Evolutionary conservation across 2,113 vertebrate species (phyloP), one percentile per base, ranked within the genome.

Genomic region (Argyrosomus japonicus): DNA sequence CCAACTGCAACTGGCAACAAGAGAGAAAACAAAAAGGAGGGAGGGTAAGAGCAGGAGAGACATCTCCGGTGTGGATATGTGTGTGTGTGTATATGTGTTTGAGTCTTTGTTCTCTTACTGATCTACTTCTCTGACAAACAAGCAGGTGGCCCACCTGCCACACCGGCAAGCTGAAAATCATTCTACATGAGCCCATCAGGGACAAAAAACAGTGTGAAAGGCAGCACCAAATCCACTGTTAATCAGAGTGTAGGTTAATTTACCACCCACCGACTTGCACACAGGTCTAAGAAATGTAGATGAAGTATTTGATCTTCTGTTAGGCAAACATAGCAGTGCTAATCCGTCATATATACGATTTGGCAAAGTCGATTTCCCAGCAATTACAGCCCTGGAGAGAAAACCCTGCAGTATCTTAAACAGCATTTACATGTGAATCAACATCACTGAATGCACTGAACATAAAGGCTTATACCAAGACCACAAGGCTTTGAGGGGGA

Each of bases 391-490:
- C 53, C 60, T 5, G 81, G 80, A 81, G 74, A 77, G 64, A 58
- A 86, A 83, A 74, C 60, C 85, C 75, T 11, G 50, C 23, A 45
- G 80, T 77, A 84, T 86, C 86, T 90, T 86, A 88, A 82, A 83
- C 73, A 68, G 53, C 86, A 95, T 95, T 95, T 95, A 89, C 93
- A 95, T 95, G 79, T 95, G 89, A 95, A 95, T 95, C 77, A 68
- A 78, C 74, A 70, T 63, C 43, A 45, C 32, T 89, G 84, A 93
- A 93, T 84, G 82, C 82, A 75, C 25, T 40, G 12, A 71, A 81
- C 75, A 85, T 86, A 87, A 88, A 91, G 86, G 79, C 75, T 72
- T 81, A 86, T 71, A 77, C 68, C 82, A 68, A 83, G 84, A 84
- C 77, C 58, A 75, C 36, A 69, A 74, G 68, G 70, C 75, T 63